A percentile compares a stretch with the other conserved stretches of the same genome.
These are phyloP conservation scores for Prenolepis imparis DNA, from an alignment of 2,888 invertebrate species.

Conservation along the genomic window DNA sequence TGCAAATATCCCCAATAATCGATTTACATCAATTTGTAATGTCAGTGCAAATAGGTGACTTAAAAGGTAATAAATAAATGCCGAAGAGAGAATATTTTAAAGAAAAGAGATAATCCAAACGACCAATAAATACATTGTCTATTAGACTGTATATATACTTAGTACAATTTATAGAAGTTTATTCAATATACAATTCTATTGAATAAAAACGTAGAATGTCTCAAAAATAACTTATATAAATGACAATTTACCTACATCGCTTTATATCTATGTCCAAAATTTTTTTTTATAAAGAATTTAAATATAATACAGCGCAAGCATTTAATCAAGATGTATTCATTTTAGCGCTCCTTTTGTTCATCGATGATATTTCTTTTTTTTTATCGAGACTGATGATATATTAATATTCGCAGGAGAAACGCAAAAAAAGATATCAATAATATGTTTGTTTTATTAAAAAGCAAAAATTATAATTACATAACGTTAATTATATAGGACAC, in stretches of 20 bases:
- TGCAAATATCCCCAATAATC: constrained; percentile 31
- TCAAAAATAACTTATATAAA: constrained; percentile 21
- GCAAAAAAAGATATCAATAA: constrained; percentile 39
- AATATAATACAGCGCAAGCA: neutral
- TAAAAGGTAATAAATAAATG: constrained; percentile 37
- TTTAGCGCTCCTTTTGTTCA: neutral
- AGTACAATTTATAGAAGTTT: constrained; percentile 24
- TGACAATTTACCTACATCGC: constrained; percentile 7
- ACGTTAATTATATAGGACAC: constrained; percentile 65
- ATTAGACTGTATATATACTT: constrained; percentile 1
- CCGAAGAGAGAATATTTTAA: constrained; percentile 58
- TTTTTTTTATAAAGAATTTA: constrained; percentile 25
- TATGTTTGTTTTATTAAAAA: constrained; percentile 73
- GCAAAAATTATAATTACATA: constrained; percentile 73
- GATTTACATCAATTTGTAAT: constrained; percentile 60
- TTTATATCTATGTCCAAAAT: neutral
- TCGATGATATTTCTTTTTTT: neutral
- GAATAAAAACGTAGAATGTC: constrained; percentile 21
- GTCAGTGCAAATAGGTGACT: constrained; percentile 50
- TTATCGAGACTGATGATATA: constrained; percentile 15
- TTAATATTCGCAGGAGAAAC: constrained; percentile 13
- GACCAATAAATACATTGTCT: constrained; percentile 15
- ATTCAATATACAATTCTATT: constrained; percentile 15
- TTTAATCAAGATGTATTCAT: neutral
- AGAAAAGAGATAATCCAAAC: constrained; percentile 10